Percentiles rank a stretch among this genome's conserved stretches.
Conservation (phyloP, 2,797 vertebrate genomes). For the Bradypus variegatus region DNA sequence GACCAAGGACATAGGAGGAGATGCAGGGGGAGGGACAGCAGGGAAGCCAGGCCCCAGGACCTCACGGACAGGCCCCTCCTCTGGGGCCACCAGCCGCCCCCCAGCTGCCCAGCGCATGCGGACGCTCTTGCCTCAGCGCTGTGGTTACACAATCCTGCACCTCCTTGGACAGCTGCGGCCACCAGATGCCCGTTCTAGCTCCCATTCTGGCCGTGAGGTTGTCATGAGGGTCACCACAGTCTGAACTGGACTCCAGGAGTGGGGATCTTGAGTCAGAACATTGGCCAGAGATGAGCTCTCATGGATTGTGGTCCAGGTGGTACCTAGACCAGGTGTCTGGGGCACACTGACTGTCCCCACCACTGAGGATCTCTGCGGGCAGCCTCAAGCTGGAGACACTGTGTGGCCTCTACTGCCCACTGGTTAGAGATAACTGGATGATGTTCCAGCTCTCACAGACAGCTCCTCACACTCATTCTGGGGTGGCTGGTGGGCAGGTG, state of each 20-base stretch:
- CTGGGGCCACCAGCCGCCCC: conserved; percentile 75
- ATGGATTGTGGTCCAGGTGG: conserved; percentile 47
- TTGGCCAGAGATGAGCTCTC: conserved; percentile 63
- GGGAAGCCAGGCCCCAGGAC: conserved; percentile 81
- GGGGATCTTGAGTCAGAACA: conserved; percentile 50
- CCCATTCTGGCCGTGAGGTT: conserved; percentile 86
- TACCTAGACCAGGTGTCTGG: conserved; percentile 43
- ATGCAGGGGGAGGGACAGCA: conserved; percentile 76
- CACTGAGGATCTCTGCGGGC: conserved; percentile 50
- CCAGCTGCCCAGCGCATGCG: conserved; percentile 83
- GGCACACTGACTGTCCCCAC: neutral
- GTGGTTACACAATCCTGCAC: conserved; percentile 93
- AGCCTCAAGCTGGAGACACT: conserved; percentile 59
- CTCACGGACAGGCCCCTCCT: conserved; percentile 80
- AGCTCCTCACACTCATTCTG: conserved; percentile 36
- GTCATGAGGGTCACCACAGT: conserved; percentile 96
- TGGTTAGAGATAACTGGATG: conserved; percentile 50
- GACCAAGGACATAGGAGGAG: conserved; percentile 89
- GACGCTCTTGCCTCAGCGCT: conserved; percentile 95
- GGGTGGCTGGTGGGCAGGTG: conserved; percentile 35
- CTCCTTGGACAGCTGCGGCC: conserved; percentile 92
- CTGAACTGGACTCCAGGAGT: conserved; percentile 73
- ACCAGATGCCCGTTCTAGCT: conserved; percentile 82
- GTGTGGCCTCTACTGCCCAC: conserved; percentile 36
- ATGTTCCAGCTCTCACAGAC: conserved; percentile 42